Conservation (phyloP, 1,140 invertebrate genomes). For the Bombyx mandarina region DNA sequence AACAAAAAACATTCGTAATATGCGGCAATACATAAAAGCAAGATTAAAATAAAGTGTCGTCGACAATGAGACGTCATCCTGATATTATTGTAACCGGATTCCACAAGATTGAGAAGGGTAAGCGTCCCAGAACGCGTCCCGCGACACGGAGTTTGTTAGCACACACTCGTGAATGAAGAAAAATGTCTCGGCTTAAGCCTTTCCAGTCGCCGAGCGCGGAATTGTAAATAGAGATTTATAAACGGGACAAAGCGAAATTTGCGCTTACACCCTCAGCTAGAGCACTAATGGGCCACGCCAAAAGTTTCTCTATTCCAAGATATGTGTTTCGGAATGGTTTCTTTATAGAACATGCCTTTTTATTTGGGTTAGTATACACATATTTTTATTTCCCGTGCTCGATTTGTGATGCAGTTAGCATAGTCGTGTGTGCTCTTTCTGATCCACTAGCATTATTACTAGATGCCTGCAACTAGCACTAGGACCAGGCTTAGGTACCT, state of each 20-base stretch:
- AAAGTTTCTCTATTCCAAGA: slow-evolving; percentile 13
- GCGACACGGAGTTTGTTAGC: slow-evolving; percentile 47
- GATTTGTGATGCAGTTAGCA: too few relatives aligned
- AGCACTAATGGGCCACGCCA: slow-evolving; percentile 15
- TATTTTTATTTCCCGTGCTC: too few relatives aligned
- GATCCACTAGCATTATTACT: too few relatives aligned
- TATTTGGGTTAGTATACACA: slow-evolving; percentile 1
- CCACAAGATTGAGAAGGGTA: slow-evolving; percentile 35
- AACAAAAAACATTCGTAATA: neutral
- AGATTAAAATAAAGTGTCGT: slow-evolving; percentile 7
- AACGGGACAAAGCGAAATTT: slow-evolving; percentile 43
- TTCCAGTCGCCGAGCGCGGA: slow-evolving; percentile 43
- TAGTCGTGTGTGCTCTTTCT: too few relatives aligned
- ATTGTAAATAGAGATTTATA: slow-evolving; percentile 65
- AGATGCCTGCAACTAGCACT: too few relatives aligned
- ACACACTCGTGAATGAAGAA: slow-evolving; percentile 60
- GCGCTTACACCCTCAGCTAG: slow-evolving; percentile 28
- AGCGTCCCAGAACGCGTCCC: slow-evolving; percentile 22
- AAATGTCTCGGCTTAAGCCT: slow-evolving; percentile 62
- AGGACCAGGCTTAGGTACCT: too few relatives aligned
- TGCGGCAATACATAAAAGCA: slow-evolving; percentile 6
- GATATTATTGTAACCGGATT: slow-evolving; percentile 31
- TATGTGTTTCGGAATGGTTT: slow-evolving; percentile 1
- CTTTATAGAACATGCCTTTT: slow-evolving; percentile 1
- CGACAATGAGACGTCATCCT: slow-evolving; percentile 10